Evolutionary conservation across 2,888 invertebrate genomes (phyloP).

Genomic region (Acleris sparsana): DNA sequence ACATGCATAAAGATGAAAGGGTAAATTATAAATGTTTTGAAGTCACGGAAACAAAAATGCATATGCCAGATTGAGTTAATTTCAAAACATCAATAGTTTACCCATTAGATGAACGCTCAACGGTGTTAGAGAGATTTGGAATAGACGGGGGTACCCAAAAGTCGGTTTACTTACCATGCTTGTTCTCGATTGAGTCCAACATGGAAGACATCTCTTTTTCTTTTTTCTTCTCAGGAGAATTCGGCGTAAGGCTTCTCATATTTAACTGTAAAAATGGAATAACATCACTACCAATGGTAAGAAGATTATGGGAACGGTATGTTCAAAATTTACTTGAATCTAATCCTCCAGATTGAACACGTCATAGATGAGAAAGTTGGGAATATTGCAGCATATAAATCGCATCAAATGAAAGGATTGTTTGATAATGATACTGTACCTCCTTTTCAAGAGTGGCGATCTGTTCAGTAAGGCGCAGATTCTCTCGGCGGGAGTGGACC

Average conservation of each 20-base stretch:
- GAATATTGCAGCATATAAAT: not conserved
- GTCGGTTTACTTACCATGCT: conserved; percentile 87
- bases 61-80: conserved; percentile 38
- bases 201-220: conserved; percentile 89
- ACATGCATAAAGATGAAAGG: conserved; percentile 81
- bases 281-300: no score
- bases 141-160: conserved; percentile 8
- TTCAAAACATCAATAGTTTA: conserved; percentile 84
- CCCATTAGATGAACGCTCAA: conserved; percentile 62
- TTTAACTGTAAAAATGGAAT: conserved; percentile 72
- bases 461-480: conserved; percentile 90
- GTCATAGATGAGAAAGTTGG: no score
- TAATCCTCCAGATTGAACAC: no score
- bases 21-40: conserved; percentile 83
- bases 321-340: no score
- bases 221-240: conserved; percentile 85
- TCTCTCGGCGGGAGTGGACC: conserved; percentile 91
- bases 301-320: no score
- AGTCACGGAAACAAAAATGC: conserved; percentile 45
- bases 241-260: conserved; percentile 84
- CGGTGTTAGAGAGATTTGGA: conserved; percentile 19
- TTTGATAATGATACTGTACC: conserved; percentile 69
- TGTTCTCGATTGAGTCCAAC: conserved; percentile 91
- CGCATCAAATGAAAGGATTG: not conserved
- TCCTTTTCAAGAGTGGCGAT: conserved; percentile 92